phyloP scores from a whole-genome alignment of 2,888 invertebrate species.

The Craniophora ligustri region DNA sequence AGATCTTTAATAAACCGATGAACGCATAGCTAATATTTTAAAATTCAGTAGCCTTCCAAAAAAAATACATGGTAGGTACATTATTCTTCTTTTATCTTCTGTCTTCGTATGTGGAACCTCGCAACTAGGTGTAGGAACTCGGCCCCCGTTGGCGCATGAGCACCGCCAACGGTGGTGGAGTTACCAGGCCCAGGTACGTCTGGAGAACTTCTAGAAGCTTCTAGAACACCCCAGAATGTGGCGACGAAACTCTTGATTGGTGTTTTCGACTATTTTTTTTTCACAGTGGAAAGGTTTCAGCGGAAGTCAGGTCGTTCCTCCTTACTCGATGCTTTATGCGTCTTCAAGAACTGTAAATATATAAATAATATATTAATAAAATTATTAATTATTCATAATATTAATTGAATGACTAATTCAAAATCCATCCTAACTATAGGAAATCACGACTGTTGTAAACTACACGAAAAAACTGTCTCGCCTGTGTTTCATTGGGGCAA shows the following conservation, averaged over 20 bases:
- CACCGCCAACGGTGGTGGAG: slow-evolving; percentile 95
- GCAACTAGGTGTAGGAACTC: slow-evolving; percentile 93
- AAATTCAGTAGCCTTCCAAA: no score
- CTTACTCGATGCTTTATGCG: not conserved
- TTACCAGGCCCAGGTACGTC: slow-evolving; percentile 91
- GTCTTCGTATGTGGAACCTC: slow-evolving; percentile 61
- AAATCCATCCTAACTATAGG: no score
- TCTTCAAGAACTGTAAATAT: not conserved
- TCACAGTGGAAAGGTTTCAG: not conserved
- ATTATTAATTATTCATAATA: no score
- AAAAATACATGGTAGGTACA: not conserved
- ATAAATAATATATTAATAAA: no score
- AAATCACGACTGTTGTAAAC: no score
- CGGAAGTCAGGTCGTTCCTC: not conserved
- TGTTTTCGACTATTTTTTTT: no score
- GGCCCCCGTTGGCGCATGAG: slow-evolving; percentile 91
- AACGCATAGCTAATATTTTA: no score
- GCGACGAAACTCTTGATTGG: not conserved
- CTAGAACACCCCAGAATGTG: slow-evolving; percentile 24
- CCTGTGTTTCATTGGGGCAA: no score
- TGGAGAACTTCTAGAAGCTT: slow-evolving; percentile 44
- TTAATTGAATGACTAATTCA: no score
- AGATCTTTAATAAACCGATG: no score
- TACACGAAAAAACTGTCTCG: no score
- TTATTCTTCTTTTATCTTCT: slow-evolving; percentile 1